Base-by-base conservation (phyloP, 2,113 vertebrate genomes). In the Ellobius talpinus region DNA sequence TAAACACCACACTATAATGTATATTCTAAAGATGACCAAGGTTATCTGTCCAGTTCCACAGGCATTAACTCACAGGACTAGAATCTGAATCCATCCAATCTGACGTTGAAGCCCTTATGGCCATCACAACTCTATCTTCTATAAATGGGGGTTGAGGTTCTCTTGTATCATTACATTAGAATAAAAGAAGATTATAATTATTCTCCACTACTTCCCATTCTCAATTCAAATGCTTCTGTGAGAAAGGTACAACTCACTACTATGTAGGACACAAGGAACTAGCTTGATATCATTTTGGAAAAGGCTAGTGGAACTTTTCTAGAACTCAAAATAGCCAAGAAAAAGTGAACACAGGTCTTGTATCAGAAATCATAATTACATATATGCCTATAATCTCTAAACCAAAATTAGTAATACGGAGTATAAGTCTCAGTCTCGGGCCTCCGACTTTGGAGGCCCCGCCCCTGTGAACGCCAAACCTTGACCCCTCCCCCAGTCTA, bases 361-460 rank as follows among this genome's bases (percentile, higher is more conserved):
- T 13, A 79, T 17, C 23, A 97, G 74, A 87, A 79, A 94, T 7
- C 50, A 0, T 72, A 81, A 94, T 72, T 91, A 93, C 1, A 91
- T 79, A 86, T 92, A 76, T 39, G 23, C 23, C 42, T 82, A 33
- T 79, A 73, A 91, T 93, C 81, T 95, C 68, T 92, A 76, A 92
- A 96, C 26, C 91, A 74, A 95, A 95, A 89, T 91, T 50, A 95
- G 45, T 70, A 90, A 82, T 73, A 91, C 6, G 90, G 45, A 58
- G 58, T 19, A 17, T 58, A 58, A 58, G 55, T 19, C 55, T 17
- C 55, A 58, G 17, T 58, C 17, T 58, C 55, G 17, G 55, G 55
- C 55, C 55, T 58, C 55, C 55, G 19, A 58, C 55, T 58, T 58
- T 58, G 17, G 55, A 58, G 55, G 55, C 55, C 17, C 55, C 16